Conservation (phyloP, 35 echinoderm and acorn worm genomes). For the Ophiothrix spiculata region DNA sequence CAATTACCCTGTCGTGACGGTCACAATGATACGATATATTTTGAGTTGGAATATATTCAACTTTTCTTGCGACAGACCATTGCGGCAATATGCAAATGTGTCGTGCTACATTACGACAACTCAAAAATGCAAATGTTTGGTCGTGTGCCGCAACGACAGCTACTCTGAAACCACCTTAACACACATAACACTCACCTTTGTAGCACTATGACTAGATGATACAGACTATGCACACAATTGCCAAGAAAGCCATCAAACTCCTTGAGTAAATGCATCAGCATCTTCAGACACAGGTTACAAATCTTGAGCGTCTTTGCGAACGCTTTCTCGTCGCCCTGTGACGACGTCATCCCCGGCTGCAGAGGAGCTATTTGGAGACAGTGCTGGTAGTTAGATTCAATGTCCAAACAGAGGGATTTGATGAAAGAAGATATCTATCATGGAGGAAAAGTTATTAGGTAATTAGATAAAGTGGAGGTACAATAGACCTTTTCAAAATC, state of each 20-base stretch:
- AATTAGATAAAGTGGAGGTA: no score
- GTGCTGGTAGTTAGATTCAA: conserved; percentile 62
- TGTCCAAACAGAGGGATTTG: conserved; percentile 53
- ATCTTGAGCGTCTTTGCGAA: conserved; percentile 82
- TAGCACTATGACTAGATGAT: conserved; percentile 41
- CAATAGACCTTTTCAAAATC: no score
- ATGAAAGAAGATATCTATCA: conserved; percentile 45
- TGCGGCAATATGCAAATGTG: no score
- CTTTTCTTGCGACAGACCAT: no score
- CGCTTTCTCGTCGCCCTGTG: conserved; percentile 58
- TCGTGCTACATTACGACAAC: no score
- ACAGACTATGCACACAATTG: conserved; percentile 27
- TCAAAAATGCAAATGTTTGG: no score
- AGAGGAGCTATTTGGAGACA: conserved; percentile 62
- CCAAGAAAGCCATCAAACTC: conserved; percentile 59
- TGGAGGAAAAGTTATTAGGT: no score
- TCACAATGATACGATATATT: no score
- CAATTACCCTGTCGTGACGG: no score
- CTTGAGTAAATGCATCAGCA: conserved; percentile 87
- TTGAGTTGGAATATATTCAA: no score
- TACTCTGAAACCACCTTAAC: no score
- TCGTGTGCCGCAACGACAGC: no score
- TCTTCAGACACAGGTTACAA: conserved; percentile 78
- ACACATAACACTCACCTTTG: conserved; percentile 72
- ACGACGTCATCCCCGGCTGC: conserved; percentile 11